phyloP scores from a whole-genome alignment of 2,888 invertebrate species.

The Dryococelus australis region DNA sequence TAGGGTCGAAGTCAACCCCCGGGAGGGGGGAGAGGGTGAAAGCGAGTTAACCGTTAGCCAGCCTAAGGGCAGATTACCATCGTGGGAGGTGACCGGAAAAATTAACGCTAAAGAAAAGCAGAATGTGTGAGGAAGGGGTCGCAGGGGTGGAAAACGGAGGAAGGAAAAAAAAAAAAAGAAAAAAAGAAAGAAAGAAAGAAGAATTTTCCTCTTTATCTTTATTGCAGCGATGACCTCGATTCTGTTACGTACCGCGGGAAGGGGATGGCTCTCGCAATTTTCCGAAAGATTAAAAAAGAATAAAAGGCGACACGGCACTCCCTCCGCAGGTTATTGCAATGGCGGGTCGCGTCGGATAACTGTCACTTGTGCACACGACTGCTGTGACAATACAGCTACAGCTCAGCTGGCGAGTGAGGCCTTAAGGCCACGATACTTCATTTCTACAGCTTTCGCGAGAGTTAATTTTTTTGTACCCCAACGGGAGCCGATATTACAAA shows the following conservation, averaged over 20 bases:
- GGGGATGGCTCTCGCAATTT: neutral
- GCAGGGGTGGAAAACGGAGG: neutral
- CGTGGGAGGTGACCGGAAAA: slow-evolving; percentile 3
- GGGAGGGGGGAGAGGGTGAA: no score
- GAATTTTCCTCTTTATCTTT: slow-evolving; percentile 16
- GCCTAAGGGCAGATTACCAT: neutral
- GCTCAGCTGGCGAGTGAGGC: no score
- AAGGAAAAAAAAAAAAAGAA: neutral
- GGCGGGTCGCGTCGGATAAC: no score
- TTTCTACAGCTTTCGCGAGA: no score
- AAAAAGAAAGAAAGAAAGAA: neutral
- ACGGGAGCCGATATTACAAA: no score
- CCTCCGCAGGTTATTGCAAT: neutral
- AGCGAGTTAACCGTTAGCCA: no score
- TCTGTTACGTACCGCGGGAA: neutral
- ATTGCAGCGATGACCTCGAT: slow-evolving; percentile 3
- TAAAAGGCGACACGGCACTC: neutral
- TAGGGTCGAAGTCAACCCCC: neutral
- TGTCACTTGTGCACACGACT: no score
- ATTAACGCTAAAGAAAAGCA: neutral
- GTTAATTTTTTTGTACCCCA: no score
- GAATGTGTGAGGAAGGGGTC: neutral
- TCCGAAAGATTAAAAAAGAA: slow-evolving; percentile 9
- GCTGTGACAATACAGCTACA: no score
- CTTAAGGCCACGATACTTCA: no score